These are phyloP conservation scores for Urocynchramus pylzowi DNA, from an alignment of 2,113 vertebrate genomes.

Conservation along the genomic window DNA sequence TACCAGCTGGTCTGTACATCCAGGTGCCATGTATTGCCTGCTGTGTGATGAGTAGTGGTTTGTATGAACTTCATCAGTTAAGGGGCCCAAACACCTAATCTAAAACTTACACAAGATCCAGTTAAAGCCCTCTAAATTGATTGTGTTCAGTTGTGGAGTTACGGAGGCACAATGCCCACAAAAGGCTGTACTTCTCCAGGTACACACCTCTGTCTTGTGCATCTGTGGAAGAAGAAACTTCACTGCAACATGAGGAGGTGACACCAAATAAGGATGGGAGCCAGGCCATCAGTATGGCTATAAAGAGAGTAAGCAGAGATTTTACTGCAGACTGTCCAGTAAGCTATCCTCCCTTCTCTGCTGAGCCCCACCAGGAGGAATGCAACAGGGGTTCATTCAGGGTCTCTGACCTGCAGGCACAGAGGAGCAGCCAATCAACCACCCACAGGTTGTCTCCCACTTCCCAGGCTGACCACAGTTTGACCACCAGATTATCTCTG, in stretches of 20 bases:
- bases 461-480: background rate
- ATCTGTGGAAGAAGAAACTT: background rate
- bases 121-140: background rate
- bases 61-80: background rate
- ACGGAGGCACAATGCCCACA: background rate
- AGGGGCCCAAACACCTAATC: background rate
- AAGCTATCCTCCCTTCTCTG: background rate
- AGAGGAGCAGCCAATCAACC: background rate
- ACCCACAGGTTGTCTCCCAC: background rate
- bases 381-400: background rate
- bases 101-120: background rate
- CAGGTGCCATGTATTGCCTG: background rate
- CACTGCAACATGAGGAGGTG: background rate
- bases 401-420: background rate
- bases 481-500: background rate
- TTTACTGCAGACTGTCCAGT: background rate
- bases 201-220: accelerated
- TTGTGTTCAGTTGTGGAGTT: background rate
- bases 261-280: background rate
- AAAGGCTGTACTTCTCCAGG: background rate
- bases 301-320: background rate
- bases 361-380: background rate
- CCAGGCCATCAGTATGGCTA: background rate
- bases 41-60: background rate
- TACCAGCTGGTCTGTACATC: background rate